phyloP scores from a whole-genome alignment of 2,113 vertebrate species.

The Ctenomys sociabilis region DNA sequence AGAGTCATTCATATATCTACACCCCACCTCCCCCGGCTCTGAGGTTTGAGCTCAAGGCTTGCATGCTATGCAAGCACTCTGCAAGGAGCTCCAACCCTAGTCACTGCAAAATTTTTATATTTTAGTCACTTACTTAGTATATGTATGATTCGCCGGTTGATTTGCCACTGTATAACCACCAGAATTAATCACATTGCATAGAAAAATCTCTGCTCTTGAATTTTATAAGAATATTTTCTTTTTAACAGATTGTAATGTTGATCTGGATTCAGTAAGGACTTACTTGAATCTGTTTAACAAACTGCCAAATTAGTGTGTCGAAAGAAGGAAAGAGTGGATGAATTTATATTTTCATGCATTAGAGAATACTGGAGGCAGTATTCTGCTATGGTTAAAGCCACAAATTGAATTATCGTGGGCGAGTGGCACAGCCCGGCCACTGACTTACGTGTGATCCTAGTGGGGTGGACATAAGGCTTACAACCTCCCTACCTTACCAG shows the following conservation, averaged over 20 bases:
- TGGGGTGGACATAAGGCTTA: not conserved
- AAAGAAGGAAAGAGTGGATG: not conserved
- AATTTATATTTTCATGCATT: not conserved
- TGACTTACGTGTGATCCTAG: not conserved
- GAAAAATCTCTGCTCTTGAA: not conserved
- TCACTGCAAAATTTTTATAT: not conserved
- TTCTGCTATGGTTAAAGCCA: not conserved
- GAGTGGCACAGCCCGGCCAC: not conserved
- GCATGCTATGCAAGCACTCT: not conserved
- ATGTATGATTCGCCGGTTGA: not conserved
- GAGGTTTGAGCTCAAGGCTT: not conserved
- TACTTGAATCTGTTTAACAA: not conserved
- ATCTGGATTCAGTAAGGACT: not conserved
- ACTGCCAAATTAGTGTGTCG: not conserved
- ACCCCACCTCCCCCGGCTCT: not conserved
- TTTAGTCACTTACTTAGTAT: constrained; percentile 23
- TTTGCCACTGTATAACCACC: constrained; percentile 32
- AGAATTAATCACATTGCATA: not conserved
- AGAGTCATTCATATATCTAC: not conserved
- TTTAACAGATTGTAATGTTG: not conserved
- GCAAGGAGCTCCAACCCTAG: not conserved
- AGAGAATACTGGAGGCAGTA: not conserved
- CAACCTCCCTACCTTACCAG: not conserved
- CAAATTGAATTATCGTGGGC: not conserved
- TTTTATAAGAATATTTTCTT: not conserved